phyloP scores from a whole-genome alignment of 2,888 invertebrate species.

The Petrophora chlorosata region DNA sequence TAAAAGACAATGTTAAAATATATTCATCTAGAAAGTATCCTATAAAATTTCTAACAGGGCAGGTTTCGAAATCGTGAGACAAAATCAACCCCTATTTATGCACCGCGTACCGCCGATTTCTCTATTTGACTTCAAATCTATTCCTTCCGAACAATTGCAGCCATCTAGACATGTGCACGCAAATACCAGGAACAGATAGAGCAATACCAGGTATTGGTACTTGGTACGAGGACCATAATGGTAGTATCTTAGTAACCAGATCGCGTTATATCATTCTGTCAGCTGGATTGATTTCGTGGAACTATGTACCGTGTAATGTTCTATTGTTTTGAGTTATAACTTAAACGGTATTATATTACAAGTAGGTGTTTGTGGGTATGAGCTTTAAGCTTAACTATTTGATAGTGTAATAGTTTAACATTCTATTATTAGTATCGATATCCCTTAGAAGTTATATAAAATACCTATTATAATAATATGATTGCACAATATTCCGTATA shows the following conservation, averaged over 20 bases:
- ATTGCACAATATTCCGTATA: no score
- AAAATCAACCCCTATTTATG: background rate
- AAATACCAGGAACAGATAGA: background rate
- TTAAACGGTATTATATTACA: no score
- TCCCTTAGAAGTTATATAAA: no score
- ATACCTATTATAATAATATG: no score
- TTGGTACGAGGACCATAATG: background rate
- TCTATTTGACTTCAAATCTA: slow-evolving; percentile 3
- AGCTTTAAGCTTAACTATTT: no score
- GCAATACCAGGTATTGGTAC: background rate
- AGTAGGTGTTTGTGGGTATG: no score
- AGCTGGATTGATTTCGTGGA: slow-evolving; percentile 6
- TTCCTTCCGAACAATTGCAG: slow-evolving; percentile 15
- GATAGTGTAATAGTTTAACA: no score
- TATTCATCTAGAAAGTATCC: background rate
- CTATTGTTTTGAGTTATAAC: no score
- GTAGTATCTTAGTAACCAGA: background rate
- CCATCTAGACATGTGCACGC: slow-evolving; percentile 1
- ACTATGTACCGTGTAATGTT: background rate
- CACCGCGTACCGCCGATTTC: slow-evolving; percentile 1
- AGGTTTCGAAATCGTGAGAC: background rate
- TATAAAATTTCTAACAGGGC: background rate
- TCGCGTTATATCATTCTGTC: slow-evolving; percentile 1
- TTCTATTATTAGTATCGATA: no score
- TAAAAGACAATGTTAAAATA: no score